phyloP scores from a whole-genome alignment of 2,888 invertebrate species.

The Diploptera punctata region DNA sequence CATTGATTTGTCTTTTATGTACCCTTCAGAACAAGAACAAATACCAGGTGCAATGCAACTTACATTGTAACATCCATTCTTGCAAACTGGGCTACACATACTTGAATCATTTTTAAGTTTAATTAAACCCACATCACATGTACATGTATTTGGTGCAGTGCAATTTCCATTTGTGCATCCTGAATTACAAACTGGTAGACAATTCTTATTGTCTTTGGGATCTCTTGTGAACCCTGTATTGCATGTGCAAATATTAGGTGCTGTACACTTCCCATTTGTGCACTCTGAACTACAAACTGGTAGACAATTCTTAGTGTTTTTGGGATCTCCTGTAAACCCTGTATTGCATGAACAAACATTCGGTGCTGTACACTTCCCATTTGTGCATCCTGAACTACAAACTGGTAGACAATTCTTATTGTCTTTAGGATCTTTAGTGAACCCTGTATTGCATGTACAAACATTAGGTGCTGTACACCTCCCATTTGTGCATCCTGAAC shows the following conservation, averaged over 20 bases:
- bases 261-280: conserved; percentile 17
- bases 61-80: background rate
- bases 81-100: background rate
- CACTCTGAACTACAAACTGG: conserved; percentile 30
- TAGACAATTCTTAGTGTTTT: conserved; percentile 1
- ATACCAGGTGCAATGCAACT: background rate
- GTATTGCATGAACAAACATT: conserved; percentile 57
- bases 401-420: conserved; percentile 47
- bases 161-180: conserved; percentile 51
- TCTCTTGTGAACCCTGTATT: conserved; percentile 38
- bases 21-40: background rate
- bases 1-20: background rate
- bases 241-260: conserved; percentile 43
- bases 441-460: conserved; percentile 45
- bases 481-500: conserved; percentile 37
- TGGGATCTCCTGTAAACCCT: conserved; percentile 20
- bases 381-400: conserved; percentile 50
- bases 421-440: conserved; percentile 8
- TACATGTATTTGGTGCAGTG: conserved; percentile 40
- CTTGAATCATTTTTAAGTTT: background rate
- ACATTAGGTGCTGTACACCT: conserved; percentile 38
- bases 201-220: background rate
- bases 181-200: conserved; percentile 45
- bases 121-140: conserved; percentile 49
- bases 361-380: conserved; percentile 54